Conservation (phyloP, 2,113 vertebrate genomes). For the Cyprinodon brontotheroides region DNA sequence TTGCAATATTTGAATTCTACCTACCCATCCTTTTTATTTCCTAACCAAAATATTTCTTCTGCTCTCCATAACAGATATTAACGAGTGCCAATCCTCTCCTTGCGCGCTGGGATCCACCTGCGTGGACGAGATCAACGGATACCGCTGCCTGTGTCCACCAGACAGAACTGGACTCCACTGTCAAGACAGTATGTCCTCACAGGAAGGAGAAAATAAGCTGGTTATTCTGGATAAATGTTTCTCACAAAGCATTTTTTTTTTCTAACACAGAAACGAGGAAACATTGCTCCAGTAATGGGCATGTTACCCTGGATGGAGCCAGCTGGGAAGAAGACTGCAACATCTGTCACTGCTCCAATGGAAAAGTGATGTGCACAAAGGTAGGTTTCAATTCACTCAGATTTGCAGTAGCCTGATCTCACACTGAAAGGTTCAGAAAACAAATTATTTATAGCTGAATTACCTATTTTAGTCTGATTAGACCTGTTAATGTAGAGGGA, state of each 20-base stretch:
- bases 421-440: too few relatives aligned
- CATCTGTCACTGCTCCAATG: constrained; percentile 89
- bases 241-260: constrained; percentile 13
- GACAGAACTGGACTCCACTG: constrained; percentile 88
- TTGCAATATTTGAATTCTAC: constrained; percentile 49
- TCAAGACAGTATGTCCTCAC: constrained; percentile 86
- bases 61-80: constrained; percentile 84
- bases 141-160: constrained; percentile 88
- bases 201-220: background rate
- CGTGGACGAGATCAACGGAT: constrained; percentile 94
- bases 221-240: background rate
- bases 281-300: constrained; percentile 83
- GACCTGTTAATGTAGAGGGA: too few relatives aligned
- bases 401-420: too few relatives aligned
- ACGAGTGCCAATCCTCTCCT: constrained; percentile 96
- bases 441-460: too few relatives aligned
- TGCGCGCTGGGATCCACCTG: constrained; percentile 92
- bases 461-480: too few relatives aligned
- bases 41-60: constrained; percentile 35
- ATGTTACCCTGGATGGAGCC: constrained; percentile 82
- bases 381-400: constrained; percentile 66
- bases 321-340: constrained; percentile 97
- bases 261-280: constrained; percentile 84
- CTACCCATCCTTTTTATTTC: too few relatives aligned
- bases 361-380: constrained; percentile 91